Base-by-base conservation (phyloP, 2,797 vertebrate species). In the Chrysolophus pictus region DNA sequence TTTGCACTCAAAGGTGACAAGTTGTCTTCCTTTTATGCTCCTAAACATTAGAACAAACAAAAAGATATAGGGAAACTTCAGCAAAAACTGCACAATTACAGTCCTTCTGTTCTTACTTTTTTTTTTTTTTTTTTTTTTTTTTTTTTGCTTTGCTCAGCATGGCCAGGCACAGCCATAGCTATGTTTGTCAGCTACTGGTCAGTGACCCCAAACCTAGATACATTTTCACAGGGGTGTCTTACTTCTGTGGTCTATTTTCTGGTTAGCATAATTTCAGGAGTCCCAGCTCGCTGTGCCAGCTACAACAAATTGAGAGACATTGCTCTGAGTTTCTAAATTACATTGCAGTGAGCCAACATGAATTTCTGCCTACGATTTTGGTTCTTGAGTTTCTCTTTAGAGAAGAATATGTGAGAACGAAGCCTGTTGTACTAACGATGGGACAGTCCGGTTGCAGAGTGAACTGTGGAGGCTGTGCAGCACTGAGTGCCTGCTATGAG, bases 401-500 rank as follows among this genome's bases (percentile, higher is more conserved):
- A 35, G 44, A 5, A 41, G 72, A 33, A 63, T 21, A 41, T 15
- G 47, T 22, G 68, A 79, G 33, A 63, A 29, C 1, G 33, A 35
- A 56, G 39, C 14, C 1, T 11, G 1, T 21, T n/a, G 17, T 10
- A 5, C 24, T 14, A 21, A 6, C 22, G 24, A 33, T 51, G 18
- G 84, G 41, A 33, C 4, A 2, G 24, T 5, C 19, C 1, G 5
- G 11, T 35, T 4, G 7, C 62, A 21, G 17, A 13, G 70, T 2
- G 51, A 49, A 26, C 11, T 31, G 47, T 14, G 65, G 60, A 53
- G 26, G 6, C 44, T 8, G 18, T 29, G 37, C 10, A 4, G 68
- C 42, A 28, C 0, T 0, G 18, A 29, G 18, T 44, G 6, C 21
- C 1, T 7, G 3, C 24, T 3, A 3, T 26, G 39, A 21, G 33